Conservation (phyloP, 2,888 invertebrate genomes). For the Euzophera pinguis region DNA sequence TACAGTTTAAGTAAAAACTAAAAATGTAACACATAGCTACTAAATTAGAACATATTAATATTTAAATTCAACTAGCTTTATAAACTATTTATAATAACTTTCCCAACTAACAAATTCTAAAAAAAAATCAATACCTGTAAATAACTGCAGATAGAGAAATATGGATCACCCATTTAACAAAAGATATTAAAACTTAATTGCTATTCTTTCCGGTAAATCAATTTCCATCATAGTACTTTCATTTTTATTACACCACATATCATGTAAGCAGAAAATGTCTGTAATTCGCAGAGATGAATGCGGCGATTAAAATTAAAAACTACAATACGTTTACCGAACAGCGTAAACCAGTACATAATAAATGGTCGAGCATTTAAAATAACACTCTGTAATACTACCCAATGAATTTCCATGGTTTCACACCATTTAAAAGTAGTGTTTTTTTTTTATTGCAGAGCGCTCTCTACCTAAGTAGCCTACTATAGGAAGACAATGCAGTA, state of each 20-base stretch:
- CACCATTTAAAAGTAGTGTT: neutral
- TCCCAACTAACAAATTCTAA: too few species aligned
- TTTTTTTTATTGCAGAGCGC: neutral
- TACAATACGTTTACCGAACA: neutral
- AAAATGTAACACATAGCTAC: too few species aligned
- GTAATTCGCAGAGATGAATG: constrained; percentile 1
- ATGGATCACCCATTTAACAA: too few species aligned
- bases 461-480: neutral
- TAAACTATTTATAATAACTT: too few species aligned
- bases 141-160: too few species aligned
- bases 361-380: constrained; percentile 6
- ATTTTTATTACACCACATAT: neutral
- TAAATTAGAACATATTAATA: too few species aligned
- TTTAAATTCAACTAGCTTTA: too few species aligned
- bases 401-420: neutral
- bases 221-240: neutral
- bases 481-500: too few species aligned
- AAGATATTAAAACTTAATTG: neutral
- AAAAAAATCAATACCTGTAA: too few species aligned
- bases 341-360: constrained; percentile 7
- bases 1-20: too few species aligned
- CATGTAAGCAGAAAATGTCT: neutral
- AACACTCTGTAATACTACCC: constrained; percentile 2
- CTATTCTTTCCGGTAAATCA: neutral
- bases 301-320: constrained; percentile 6